A percentile compares a stretch with the other conserved stretches of the same genome.
Conservation (phyloP, 1,140 invertebrate species). For the Zophobas atratus region DNA sequence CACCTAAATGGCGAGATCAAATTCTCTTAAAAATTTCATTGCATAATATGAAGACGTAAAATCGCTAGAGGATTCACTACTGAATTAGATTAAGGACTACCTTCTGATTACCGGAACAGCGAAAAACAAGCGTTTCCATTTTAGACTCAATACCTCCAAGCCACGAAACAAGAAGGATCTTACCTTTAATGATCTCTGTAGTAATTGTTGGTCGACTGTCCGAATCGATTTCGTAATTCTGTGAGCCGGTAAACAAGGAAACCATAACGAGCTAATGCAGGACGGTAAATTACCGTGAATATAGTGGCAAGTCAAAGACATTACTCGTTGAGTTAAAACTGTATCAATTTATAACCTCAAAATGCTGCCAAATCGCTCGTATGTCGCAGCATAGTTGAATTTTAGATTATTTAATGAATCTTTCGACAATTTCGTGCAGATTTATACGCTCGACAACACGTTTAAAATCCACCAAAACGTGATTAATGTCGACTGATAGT, state of each 20-base stretch:
- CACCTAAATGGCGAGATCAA: too few relatives aligned
- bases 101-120: too few relatives aligned
- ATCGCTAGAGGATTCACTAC: too few relatives aligned
- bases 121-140: too few relatives aligned
- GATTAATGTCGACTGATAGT: neutral
- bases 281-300: slow-evolving; percentile 49
- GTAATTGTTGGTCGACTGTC: slow-evolving; percentile 29
- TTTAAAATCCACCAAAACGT: slow-evolving; percentile 9
- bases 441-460: neutral
- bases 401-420: slow-evolving; percentile 41
- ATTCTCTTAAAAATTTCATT: too few relatives aligned
- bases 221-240: slow-evolving; percentile 37
- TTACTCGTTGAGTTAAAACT: slow-evolving; percentile 52
- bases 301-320: slow-evolving; percentile 45
- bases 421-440: slow-evolving; percentile 25
- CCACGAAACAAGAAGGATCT: neutral
- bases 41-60: too few relatives aligned
- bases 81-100: too few relatives aligned
- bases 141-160: too few relatives aligned
- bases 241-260: slow-evolving; percentile 42
- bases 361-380: slow-evolving; percentile 50
- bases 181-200: neutral
- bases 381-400: slow-evolving; percentile 44
- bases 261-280: slow-evolving; percentile 49
- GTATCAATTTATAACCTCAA: slow-evolving; percentile 53